Conservation (phyloP, 2,888 invertebrate genomes). For the Galerucella calmariensis region DNA sequence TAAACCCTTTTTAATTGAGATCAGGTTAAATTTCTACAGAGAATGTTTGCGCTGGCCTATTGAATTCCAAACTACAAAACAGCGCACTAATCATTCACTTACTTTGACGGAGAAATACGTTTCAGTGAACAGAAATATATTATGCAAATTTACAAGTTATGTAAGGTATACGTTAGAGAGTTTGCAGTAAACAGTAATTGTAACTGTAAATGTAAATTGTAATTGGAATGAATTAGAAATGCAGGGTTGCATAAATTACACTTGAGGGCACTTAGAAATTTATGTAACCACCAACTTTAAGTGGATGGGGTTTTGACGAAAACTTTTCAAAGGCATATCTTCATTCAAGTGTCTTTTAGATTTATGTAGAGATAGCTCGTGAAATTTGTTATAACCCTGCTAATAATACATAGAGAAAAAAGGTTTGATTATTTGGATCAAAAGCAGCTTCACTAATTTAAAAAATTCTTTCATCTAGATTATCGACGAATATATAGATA, state of each 20-base stretch:
- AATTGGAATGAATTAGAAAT: slow-evolving; percentile 34
- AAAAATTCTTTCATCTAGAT: no score
- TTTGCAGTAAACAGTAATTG: slow-evolving; percentile 39
- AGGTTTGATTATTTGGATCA: no score
- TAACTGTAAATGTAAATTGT: slow-evolving; percentile 35
- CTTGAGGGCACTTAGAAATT: slow-evolving; percentile 25
- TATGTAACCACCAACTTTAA: slow-evolving; percentile 19
- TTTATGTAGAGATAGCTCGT: no score
- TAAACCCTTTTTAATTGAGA: no score
- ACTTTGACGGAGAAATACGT: slow-evolving; percentile 18
- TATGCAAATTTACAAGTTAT: slow-evolving; percentile 25
- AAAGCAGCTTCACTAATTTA: no score
- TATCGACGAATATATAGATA: no score
- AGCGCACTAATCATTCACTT: slow-evolving; percentile 6
- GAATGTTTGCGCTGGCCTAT: neutral
- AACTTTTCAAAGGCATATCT: neutral
- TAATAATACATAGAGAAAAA: no score
- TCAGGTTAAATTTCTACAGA: no score
- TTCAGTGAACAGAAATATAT: slow-evolving; percentile 18
- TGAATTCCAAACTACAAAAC: neutral
- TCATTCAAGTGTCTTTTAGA: no score
- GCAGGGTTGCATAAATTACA: slow-evolving; percentile 31
- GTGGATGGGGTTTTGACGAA: slow-evolving; percentile 8
- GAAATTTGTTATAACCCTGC: no score
- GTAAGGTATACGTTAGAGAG: slow-evolving; percentile 22